Evolutionary conservation across 92 coral and sea anemone genomes (phyloP), one percentile per base, ranked within the genome.

Genomic region (Phenganax subtilis): DNA sequence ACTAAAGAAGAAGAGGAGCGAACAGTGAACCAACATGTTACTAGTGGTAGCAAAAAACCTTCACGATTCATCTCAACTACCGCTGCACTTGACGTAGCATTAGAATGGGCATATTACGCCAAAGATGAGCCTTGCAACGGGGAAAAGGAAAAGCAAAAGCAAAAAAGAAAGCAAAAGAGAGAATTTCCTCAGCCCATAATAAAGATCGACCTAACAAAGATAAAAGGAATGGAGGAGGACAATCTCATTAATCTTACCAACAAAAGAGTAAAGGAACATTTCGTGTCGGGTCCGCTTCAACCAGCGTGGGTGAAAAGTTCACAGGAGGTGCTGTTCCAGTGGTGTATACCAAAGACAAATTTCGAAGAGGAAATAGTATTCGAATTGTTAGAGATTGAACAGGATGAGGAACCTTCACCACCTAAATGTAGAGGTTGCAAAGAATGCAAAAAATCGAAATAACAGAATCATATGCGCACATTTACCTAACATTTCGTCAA

Each of bases 31-130:
- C 73, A 68, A 16, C 73, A 68, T 44, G 47, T 68, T 54, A n/a
- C 52, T 7, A 68, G 53, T 14, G 73, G 53, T n/a, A 68, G 53
- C 73, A 68, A 30, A 1, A 68, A 68, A 1, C 16, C 73, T 29
- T 30, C 73, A 28, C 73, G 73, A 44, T 44, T 30, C 47, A 68
- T 68, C n/a, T 68, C 73, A 7, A 68, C 73, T n/a, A 68, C 73
- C 7, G 30, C 53, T 53, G 29, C 54, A 30, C 47, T n/a, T 68
- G 67, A 61, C 28, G 67, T 61, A 12, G 14, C 25, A 7, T 17
- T 17, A 28, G 25, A 61, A 17, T 12, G 67, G 67, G 71, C 71
- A 10, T 65, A 3, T 65, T 65, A 65, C 71, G 31, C 71, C 10
- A 65, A 65, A 17, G 71, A 65, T 9, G 27, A 65, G 25, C 25